These are phyloP conservation scores for Macroramphosus scolopax DNA, from an alignment of 2,797 vertebrate species.

Conservation along the genomic window DNA sequence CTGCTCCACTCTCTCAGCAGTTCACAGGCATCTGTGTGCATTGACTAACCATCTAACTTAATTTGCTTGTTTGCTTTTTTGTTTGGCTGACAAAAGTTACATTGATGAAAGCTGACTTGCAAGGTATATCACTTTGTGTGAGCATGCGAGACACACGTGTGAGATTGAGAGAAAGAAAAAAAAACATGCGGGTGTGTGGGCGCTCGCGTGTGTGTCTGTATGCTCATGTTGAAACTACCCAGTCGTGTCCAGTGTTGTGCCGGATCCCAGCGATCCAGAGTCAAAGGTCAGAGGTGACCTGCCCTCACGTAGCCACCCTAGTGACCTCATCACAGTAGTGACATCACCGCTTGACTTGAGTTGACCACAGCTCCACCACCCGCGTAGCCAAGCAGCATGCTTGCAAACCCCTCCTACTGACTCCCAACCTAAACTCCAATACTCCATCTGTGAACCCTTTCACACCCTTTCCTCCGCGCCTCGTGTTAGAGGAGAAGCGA, in stretches of 20 bases:
- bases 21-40: conserved; percentile 85
- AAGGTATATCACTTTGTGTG: conserved; percentile 89
- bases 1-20: conserved; percentile 69
- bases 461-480: conserved; percentile 42
- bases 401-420: conserved; percentile 54
- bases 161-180: not conserved
- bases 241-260: conserved; percentile 72
- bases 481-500: conserved; percentile 34
- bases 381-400: conserved; percentile 62
- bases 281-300: conserved; percentile 68
- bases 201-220: conserved; percentile 1
- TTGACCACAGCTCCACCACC: conserved; percentile 55
- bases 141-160: conserved; percentile 63
- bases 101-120: conserved; percentile 99
- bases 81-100: conserved; percentile 90
- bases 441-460: conserved; percentile 52
- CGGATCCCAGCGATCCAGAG: conserved; percentile 72
- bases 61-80: conserved; percentile 96
- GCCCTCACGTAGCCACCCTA: conserved; percentile 58
- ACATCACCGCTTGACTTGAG: conserved; percentile 61
- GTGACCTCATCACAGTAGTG: conserved; percentile 60
- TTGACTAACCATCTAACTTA: conserved; percentile 92
- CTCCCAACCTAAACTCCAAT: conserved; percentile 56
- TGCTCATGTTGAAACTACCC: conserved; percentile 53
- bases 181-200: conserved; percentile 8